phyloP scores from a whole-genome alignment of 2,797 vertebrate species.

The Sebastolobus altivelis region DNA sequence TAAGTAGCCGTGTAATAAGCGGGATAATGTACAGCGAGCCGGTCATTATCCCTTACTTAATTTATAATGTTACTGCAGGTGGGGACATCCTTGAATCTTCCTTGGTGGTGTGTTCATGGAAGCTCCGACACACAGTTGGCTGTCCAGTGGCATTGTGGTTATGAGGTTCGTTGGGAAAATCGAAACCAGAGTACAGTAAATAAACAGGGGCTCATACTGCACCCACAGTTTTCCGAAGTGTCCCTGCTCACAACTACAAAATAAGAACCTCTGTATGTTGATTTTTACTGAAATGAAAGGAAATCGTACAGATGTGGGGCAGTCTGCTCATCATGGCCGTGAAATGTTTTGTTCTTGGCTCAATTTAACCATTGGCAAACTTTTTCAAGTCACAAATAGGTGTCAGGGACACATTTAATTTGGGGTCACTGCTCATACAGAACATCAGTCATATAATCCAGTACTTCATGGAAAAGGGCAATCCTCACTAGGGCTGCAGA shows the following conservation, averaged over 20 bases:
- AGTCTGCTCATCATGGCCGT: neutral
- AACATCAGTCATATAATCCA: neutral
- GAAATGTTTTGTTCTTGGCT: neutral
- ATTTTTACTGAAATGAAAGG: neutral
- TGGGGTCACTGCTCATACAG: neutral
- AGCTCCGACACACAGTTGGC: neutral
- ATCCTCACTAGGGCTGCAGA: neutral
- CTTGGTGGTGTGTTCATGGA: neutral
- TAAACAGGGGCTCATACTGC: neutral
- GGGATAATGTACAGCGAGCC: too few relatives aligned
- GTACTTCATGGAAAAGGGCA: neutral
- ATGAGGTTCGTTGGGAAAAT: neutral
- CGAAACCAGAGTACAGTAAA: neutral
- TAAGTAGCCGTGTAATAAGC: too few relatives aligned
- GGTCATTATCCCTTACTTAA: too few relatives aligned
- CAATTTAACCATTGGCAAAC: neutral
- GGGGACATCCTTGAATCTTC: slow-evolving; percentile 10
- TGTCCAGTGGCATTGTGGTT: neutral
- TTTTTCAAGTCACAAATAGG: neutral
- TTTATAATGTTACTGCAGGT: neutral
- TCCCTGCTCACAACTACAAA: neutral
- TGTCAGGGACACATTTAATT: neutral
- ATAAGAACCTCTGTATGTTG: neutral
- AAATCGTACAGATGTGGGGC: neutral
- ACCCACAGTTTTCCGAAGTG: neutral